Evolutionary conservation across 2,113 vertebrate genomes (phyloP), one percentile per base, ranked within the genome.

Genomic region (Vimba vimba): DNA sequence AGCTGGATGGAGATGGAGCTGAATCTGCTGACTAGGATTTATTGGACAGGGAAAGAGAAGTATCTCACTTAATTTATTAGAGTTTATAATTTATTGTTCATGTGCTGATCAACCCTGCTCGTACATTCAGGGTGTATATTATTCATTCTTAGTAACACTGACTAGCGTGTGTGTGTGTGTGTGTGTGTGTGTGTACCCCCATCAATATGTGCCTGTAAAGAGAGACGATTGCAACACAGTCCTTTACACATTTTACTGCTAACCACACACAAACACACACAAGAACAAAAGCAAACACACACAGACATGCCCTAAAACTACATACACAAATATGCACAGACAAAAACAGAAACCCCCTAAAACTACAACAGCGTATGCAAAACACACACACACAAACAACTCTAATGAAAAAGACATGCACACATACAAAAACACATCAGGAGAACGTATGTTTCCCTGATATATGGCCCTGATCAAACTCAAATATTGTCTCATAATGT

Each of bases 331-430:
- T 52, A 79, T 33, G 80, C 52, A 83, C 43, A 68, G 73, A 86
- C 77, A 87, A 73, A 85, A 74, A 82, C 71, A 88, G 43, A 82
- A 36, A 80, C 52, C 45, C 50, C 59, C 50, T 84, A 66, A 77
- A 78, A 85, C 19, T n/a, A 77, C 39, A n/a, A 83, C 43, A 57
- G 52, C 30, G 64, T 19, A 73, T n/a, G 25, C 36, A 74, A 78
- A 82, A 64, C 43, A 85, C 47, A 82, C 55, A 82, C 79, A 76
- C 85, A 74, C 57, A 33, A 33, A 33, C 33, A 33, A 19, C 69
- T 79, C 62, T 79, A 60, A 68, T 71, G 50, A 86, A 55, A 86
- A 68, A 64, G 45, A 80, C 47, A 59, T 50, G 39, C 57, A 74
- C 78, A 81, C 25, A 74, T 12, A 23, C 13, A 52, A 52, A 17